These are phyloP conservation scores for Tethya wilhelma DNA, from an alignment of 37 sponge, comb jelly and placozoan species.

Conservation along the genomic window DNA sequence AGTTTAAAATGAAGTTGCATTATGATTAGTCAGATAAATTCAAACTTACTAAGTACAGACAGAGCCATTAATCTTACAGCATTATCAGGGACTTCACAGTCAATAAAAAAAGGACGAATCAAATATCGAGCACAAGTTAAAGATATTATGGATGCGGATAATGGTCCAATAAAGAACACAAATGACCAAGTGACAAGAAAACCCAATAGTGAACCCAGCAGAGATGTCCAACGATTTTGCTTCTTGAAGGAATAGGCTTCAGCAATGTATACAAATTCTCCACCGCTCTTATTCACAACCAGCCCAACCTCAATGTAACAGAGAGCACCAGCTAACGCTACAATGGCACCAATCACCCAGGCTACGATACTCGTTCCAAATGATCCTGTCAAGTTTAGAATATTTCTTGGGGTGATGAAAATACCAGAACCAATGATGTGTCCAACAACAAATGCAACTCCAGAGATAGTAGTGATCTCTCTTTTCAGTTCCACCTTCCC, in stretches of 20 bases:
- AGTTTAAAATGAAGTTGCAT: too few relatives aligned
- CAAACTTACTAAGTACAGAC: too few relatives aligned
- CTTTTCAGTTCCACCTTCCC: not conserved
- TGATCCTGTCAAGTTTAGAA: constrained; percentile 48
- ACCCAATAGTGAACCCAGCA: constrained; percentile 46
- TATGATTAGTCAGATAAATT: too few relatives aligned
- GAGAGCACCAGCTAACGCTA: constrained; percentile 72
- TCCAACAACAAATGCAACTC: constrained; percentile 48
- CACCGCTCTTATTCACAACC: constrained; percentile 63
- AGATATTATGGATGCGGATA: constrained; percentile 30
- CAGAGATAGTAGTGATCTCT: constrained; percentile 26
- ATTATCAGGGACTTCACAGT: constrained; percentile 30
- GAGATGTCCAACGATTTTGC: not conserved
- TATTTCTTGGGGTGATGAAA: constrained; percentile 69
- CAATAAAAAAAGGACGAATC: constrained; percentile 41
- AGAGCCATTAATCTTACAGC: not conserved
- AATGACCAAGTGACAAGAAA: constrained; percentile 65
- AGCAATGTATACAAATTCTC: constrained; percentile 51
- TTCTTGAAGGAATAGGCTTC: constrained; percentile 74
- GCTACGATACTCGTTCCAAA: constrained; percentile 66
- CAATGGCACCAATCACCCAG: constrained; percentile 68
- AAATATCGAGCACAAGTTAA: constrained; percentile 60
- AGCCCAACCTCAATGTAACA: constrained; percentile 76
- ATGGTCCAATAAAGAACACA: constrained; percentile 26
- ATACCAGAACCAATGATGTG: constrained; percentile 82